Evolutionary conservation across 1,140 invertebrate genomes (phyloP).

Genomic region (Xylocopa sonorina): DNA sequence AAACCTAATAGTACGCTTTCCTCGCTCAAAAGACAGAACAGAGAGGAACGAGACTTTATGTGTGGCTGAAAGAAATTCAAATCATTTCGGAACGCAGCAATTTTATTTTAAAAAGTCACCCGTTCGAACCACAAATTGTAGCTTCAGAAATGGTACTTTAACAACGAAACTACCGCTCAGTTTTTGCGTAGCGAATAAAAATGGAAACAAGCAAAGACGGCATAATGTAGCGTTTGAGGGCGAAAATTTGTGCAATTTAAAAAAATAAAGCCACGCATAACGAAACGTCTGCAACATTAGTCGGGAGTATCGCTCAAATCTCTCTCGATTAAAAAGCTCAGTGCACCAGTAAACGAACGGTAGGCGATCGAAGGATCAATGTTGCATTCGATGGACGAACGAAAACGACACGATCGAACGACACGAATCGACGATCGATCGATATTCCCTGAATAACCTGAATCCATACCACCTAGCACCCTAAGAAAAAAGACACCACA

Average conservation of each 20-base stretch:
- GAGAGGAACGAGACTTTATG: neutral
- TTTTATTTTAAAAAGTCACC: too few species aligned
- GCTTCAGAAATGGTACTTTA: too few species aligned
- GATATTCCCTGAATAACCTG: conserved; percentile 1
- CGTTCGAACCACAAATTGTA: too few species aligned
- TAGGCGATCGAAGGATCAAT: neutral
- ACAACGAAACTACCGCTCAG: too few species aligned
- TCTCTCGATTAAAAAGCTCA: neutral
- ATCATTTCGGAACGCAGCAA: too few species aligned
- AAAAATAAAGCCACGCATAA: neutral
- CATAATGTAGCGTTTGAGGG: too few species aligned
- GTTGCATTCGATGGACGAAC: conserved; percentile 21
- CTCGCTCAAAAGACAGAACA: neutral
- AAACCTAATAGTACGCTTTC: neutral
- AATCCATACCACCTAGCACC: neutral
- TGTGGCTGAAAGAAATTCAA: neutral
- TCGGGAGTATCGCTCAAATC: neutral
- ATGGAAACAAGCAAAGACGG: too few species aligned
- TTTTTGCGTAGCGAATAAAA: too few species aligned
- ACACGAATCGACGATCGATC: conserved; percentile 42
- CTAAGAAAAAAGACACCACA: neutral
- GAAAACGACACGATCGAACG: conserved; percentile 44
- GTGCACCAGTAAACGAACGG: neutral
- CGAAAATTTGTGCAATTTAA: too few species aligned
- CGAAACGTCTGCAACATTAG: neutral